Evolutionary conservation across 2,888 invertebrate genomes (phyloP).

Genomic region (Apeira syringaria): DNA sequence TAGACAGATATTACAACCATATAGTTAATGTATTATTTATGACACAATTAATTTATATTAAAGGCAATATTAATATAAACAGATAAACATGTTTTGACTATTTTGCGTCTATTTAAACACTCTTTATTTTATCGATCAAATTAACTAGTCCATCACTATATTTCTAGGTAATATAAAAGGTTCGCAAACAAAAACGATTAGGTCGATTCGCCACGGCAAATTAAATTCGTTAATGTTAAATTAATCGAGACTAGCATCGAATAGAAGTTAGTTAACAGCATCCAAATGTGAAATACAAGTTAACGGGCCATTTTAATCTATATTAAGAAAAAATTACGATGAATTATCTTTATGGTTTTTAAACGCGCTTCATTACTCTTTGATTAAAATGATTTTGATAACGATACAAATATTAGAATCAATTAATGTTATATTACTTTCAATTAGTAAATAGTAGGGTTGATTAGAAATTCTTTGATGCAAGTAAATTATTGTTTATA

Average conservation of each 20-base stretch:
- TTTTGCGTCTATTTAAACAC: neutral
- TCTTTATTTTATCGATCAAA: neutral
- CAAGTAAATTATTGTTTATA: conserved; percentile 5
- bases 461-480: conserved; percentile 14
- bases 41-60: too few species aligned
- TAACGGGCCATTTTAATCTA: conserved; percentile 26
- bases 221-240: conserved; percentile 51
- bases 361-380: conserved; percentile 17
- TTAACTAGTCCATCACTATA: conserved; percentile 42
- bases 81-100: neutral
- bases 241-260: conserved; percentile 42
- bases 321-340: conserved; percentile 20
- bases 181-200: conserved; percentile 61
- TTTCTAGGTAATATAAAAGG: too few species aligned
- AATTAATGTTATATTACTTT: conserved; percentile 14
- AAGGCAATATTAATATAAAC: too few species aligned
- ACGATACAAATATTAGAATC: conserved; percentile 10
- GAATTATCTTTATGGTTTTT: conserved; percentile 19
- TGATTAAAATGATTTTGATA: conserved; percentile 16
- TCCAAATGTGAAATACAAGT: conserved; percentile 18
- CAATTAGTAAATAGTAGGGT: conserved; percentile 21
- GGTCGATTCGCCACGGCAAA: conserved; percentile 56
- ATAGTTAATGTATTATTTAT: too few species aligned
- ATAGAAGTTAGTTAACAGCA: conserved; percentile 37
- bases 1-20: too few species aligned